phyloP scores from a whole-genome alignment of 2,888 invertebrate genomes.

The Leuctra nigra region DNA sequence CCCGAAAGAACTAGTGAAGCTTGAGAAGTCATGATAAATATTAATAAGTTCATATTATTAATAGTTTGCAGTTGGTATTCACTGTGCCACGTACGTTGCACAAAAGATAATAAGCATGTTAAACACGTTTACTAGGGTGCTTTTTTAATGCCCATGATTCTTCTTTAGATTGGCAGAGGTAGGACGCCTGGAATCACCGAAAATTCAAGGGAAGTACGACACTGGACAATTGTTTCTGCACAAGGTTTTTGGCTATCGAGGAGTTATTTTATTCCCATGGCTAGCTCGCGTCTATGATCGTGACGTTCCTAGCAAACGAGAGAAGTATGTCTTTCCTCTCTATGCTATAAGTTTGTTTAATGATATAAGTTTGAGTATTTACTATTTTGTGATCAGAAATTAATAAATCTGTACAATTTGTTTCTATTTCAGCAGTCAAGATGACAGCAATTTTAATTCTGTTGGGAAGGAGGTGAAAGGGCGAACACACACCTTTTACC shows the following conservation, averaged over 20 bases:
- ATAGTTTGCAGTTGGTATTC: too few species aligned
- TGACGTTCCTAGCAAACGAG: constrained; percentile 68
- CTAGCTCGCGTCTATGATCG: constrained; percentile 91
- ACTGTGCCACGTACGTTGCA: too few species aligned
- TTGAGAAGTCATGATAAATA: too few species aligned
- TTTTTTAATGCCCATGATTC: background rate
- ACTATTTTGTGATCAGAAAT: too few species aligned
- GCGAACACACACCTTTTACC: constrained; percentile 90
- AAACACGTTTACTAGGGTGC: too few species aligned
- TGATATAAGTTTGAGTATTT: too few species aligned
- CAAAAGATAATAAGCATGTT: too few species aligned
- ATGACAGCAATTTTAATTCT: constrained; percentile 37
- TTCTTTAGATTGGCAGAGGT: constrained; percentile 80
- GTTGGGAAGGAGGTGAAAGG: constrained; percentile 85
- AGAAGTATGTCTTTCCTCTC: constrained; percentile 43
- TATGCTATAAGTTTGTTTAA: too few species aligned
- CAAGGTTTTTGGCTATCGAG: constrained; percentile 94
- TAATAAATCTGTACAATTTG: too few species aligned
- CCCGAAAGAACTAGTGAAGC: too few species aligned
- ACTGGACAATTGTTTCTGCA: constrained; percentile 95
- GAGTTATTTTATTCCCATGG: constrained; percentile 96
- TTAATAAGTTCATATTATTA: too few species aligned
- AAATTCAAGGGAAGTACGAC: constrained; percentile 84
- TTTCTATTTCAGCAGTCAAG: constrained; percentile 31
- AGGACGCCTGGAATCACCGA: constrained; percentile 82